Evolutionary conservation across 1,140 invertebrate genomes (phyloP).

Genomic region (Euborellia annulipes): DNA sequence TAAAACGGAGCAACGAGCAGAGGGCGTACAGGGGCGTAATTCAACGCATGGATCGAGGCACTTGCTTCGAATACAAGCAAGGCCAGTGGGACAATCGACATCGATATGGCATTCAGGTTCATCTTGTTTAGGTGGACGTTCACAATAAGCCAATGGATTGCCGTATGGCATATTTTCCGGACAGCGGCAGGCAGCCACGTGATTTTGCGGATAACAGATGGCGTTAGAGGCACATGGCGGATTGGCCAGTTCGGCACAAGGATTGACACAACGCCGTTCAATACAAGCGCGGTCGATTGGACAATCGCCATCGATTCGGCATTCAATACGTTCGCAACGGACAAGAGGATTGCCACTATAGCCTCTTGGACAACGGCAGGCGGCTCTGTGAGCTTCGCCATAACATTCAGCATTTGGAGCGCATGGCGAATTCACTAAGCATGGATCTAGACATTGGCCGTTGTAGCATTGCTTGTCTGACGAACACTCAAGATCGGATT

Average conservation of each 20-base stretch:
- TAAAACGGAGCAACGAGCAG: slow-evolving; percentile 56
- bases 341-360: slow-evolving; percentile 59
- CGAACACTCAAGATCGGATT: slow-evolving; percentile 60
- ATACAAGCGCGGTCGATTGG: slow-evolving; percentile 50
- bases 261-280: slow-evolving; percentile 53
- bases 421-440: slow-evolving; percentile 58
- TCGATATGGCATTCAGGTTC: slow-evolving; percentile 61
- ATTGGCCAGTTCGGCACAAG: slow-evolving; percentile 41
- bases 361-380: slow-evolving; percentile 56
- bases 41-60: slow-evolving; percentile 63
- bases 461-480: slow-evolving; percentile 65
- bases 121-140: slow-evolving; percentile 28
- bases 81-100: slow-evolving; percentile 56
- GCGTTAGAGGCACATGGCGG: slow-evolving; percentile 61
- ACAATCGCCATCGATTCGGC: slow-evolving; percentile 57
- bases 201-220: slow-evolving; percentile 58
- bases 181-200: slow-evolving; percentile 56
- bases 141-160: slow-evolving; percentile 62
- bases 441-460: slow-evolving; percentile 61
- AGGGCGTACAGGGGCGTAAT: slow-evolving; percentile 52
- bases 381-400: slow-evolving; percentile 53
- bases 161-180: slow-evolving; percentile 55
- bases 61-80: slow-evolving; percentile 61
- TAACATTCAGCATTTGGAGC: slow-evolving; percentile 67
- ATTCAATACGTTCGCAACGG: slow-evolving; percentile 63